A percentile compares a stretch with the other conserved stretches of the same genome.
phyloP scores from a whole-genome alignment of 2,888 invertebrate genomes.

The Oscheius sp. region DNA sequence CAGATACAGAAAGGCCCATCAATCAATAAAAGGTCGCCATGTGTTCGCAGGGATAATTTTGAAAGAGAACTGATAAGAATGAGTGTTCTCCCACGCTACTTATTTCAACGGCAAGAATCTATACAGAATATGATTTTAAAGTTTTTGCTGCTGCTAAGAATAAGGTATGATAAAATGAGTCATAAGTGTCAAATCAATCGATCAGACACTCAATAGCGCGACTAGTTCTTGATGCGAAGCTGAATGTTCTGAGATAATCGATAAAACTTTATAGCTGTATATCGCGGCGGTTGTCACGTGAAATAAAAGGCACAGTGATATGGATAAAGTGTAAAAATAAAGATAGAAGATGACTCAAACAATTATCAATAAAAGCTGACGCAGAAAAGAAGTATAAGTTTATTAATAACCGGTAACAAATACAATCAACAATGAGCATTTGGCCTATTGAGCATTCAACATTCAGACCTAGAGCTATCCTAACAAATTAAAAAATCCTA shows the following conservation, averaged over 20 bases:
- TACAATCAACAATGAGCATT: slow-evolving; percentile 13
- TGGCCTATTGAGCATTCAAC: not conserved
- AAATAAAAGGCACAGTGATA: too few relatives aligned
- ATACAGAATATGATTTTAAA: too few relatives aligned
- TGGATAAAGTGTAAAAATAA: too few relatives aligned
- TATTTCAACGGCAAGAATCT: too few relatives aligned
- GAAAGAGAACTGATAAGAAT: too few relatives aligned
- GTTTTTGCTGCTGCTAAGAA: too few relatives aligned
- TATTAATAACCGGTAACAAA: slow-evolving; percentile 17
- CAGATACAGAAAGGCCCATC: not conserved
- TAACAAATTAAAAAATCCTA: not conserved
- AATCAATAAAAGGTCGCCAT: not conserved
- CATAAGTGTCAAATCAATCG: not conserved
- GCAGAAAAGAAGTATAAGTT: not conserved
- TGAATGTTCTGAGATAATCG: too few relatives aligned
- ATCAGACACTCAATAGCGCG: not conserved
- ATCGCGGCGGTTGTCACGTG: too few relatives aligned
- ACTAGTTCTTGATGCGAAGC: slow-evolving; percentile 7
- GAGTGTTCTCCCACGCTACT: too few relatives aligned
- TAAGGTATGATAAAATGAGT: not conserved
- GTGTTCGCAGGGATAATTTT: not conserved
- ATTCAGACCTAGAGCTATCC: not conserved
- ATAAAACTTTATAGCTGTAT: too few relatives aligned
- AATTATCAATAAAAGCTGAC: not conserved
- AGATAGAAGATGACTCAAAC: too few relatives aligned